These are phyloP conservation scores for Caretta caretta DNA, from an alignment of 2,113 vertebrate species.

Conservation along the genomic window DNA sequence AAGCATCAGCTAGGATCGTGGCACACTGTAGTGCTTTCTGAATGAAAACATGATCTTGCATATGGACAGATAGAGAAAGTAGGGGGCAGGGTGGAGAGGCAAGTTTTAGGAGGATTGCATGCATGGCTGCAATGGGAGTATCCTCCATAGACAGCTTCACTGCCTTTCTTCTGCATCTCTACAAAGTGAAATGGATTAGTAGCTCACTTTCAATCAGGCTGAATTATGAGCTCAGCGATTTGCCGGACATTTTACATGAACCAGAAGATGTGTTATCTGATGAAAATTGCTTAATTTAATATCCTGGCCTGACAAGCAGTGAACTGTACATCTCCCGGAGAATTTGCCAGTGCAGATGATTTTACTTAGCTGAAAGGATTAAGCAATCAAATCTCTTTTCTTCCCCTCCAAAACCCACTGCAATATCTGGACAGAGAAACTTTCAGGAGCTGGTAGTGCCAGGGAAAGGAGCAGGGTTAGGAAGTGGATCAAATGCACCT, in stretches of 20 bases:
- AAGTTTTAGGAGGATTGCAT: neutral
- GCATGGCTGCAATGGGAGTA: neutral
- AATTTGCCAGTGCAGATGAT: constrained; percentile 66
- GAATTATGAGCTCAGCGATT: constrained; percentile 84
- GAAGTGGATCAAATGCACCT: neutral
- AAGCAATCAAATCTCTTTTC: constrained; percentile 3
- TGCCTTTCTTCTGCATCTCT: constrained; percentile 52
- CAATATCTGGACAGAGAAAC: neutral
- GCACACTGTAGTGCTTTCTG: neutral
- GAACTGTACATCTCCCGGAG: constrained; percentile 66
- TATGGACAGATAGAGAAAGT: neutral
- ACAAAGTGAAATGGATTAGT: constrained; percentile 66
- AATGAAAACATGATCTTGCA: neutral
- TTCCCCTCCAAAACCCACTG: neutral
- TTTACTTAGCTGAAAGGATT: constrained; percentile 70
- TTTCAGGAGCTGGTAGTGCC: neutral
- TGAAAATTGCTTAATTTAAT: constrained; percentile 84
- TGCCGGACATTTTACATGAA: constrained; percentile 85
- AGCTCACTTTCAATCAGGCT: constrained; percentile 78
- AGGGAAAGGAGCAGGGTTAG: neutral
- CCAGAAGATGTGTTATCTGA: constrained; percentile 92
- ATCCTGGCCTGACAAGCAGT: constrained; percentile 71
- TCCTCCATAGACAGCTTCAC: constrained; percentile 43
- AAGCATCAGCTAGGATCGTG: neutral
- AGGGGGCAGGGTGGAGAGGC: rapidly evolving